Evolutionary conservation across 2,888 invertebrate species (phyloP), one percentile per base, ranked within the genome.

Genomic region (Callimorpha dominula): DNA sequence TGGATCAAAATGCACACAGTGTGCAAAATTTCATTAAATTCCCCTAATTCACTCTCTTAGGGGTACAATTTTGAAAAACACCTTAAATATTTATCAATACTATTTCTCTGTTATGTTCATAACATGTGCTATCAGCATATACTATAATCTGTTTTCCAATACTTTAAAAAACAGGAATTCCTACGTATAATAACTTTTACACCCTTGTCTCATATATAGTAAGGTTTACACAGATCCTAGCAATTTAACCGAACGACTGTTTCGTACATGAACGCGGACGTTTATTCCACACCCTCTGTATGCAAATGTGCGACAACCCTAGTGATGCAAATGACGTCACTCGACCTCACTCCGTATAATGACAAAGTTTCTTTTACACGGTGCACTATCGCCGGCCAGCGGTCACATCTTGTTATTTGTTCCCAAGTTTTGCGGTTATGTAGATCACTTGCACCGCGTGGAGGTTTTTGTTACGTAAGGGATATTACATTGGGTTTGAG

Each of bases 301-400:
- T 79, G 83, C 68, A 74, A 80, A 79, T 68, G 64, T 60, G 64
- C 17, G 69, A 57, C 76, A 78, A 65, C 74, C 73, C 72, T 77
- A 74, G 60, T 57, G 68, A 67, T 66, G 74, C 65, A 65, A 67
- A 75, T 54, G 52, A 65, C 65, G 75, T 46, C 70, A 54, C 65
- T 71, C 73, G 73, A 77, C 75, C 74, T 70, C 66, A 65, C 5
- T 52, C 77, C 73, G 77, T 73, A 69, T 80, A 80, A 79, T 78
- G 74, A 60, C 73, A 72, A 78, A 83, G 76, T 81, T 79, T 81
- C 46, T 77, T 76, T 75, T 68, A 67, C 69, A 71, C 52, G 62
- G 69, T 60, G 50, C 50, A 69, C 50, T 52, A 65, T 68, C 60
- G 69, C 66, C 74, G 66, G 52, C 68, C 62, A 46, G 71, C 54